A percentile compares a stretch with the other conserved stretches of the same genome.
phyloP scores from a whole-genome alignment of 1,140 invertebrate species.

The Caenorhabditis briggsae region DNA sequence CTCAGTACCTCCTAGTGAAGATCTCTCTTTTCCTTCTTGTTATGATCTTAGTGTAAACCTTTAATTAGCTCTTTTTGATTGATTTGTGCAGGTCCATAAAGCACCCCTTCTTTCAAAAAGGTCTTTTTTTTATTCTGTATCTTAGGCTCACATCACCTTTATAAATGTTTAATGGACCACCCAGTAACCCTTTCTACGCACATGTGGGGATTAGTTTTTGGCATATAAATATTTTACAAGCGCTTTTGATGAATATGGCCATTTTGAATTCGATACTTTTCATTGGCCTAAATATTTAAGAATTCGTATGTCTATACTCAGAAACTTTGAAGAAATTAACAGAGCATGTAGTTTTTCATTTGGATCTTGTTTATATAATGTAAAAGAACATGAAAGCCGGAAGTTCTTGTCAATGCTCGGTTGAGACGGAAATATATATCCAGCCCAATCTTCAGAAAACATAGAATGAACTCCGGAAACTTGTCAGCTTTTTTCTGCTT shows the following conservation, averaged over 20 bases:
- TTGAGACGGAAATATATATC: constrained; percentile 16
- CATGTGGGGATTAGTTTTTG: background rate
- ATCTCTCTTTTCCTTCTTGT: background rate
- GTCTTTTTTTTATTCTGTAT: background rate
- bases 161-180: constrained; percentile 37
- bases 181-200: constrained; percentile 4
- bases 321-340: background rate
- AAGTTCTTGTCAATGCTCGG: background rate
- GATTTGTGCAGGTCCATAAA: background rate
- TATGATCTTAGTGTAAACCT: constrained; percentile 9
- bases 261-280: background rate
- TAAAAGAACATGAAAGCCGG: background rate
- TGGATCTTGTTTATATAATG: constrained; percentile 30
- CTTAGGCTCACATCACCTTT: background rate
- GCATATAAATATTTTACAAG: background rate
- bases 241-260: background rate
- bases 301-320: no score
- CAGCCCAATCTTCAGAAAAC: background rate
- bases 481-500: constrained; percentile 6
- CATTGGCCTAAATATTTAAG: no score
- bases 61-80: constrained; percentile 15
- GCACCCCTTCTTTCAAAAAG: background rate
- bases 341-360: background rate
- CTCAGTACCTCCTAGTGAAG: background rate
- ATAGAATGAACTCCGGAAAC: background rate